Base-by-base conservation (phyloP, 2,797 vertebrate species). In the Nasua narica region DNA sequence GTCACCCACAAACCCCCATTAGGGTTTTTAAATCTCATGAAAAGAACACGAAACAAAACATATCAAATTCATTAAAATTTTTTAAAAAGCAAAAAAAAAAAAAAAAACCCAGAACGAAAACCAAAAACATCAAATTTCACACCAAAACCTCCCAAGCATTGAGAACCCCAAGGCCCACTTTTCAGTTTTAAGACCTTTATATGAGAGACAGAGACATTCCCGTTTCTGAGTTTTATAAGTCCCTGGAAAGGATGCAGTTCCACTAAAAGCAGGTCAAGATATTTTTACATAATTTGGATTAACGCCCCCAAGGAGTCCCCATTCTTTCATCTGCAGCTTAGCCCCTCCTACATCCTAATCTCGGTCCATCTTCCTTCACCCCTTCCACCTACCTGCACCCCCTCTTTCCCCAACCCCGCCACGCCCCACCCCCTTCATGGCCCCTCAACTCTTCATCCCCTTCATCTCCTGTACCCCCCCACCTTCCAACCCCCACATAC, bases 221-320 rank as follows among this genome's bases (percentile, higher is more conserved):
- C 37, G n/a, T 43, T 90, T 90, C 56, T 92, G 84, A 48, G 14
- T 69, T 90, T 54, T 81, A 32, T 13, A 93, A 72, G n/a, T 94
- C 82, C 50, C 91, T 48, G 43, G 74, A 79, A 92, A 94, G 91
- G 79, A 83, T 3, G 7, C 40, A 56, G 48, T 56, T 77, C 62
- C 94, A 93, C 62, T 43, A 72, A 93, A 94, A 94, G 60, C 76
- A 72, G 95, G 96, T 93, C 87, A 56, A 90, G 92, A 50, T 88
- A 91, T 93, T 94, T 93, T 96, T 82, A 81, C 67, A 58, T 58
- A 79, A 94, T 86, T 86, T 67, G 95, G 89, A 78, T 67, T 8
- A 91, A 91, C 67, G 76, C 48, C 60, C 70, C 35, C 48, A 37
- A 81, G 56, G 81, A 79, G 72, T 40, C 67, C 35, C 32, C 11